phyloP scores from a whole-genome alignment of 2,888 invertebrate species.

The Drosophila nr. perissopoda region DNA sequence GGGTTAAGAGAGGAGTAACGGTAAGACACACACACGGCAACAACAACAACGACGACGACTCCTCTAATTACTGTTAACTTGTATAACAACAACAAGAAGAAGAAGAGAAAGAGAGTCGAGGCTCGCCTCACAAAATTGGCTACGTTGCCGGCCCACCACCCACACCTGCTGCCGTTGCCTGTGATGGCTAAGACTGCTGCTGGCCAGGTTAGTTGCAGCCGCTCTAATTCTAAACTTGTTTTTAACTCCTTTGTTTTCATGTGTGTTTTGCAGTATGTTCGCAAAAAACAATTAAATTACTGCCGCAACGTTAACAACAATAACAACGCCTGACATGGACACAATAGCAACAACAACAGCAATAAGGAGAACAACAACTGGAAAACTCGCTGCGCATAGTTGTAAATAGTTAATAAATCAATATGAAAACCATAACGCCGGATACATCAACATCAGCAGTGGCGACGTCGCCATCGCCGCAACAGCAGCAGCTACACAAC shows the following conservation, averaged over 20 bases:
- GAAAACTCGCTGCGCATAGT: constrained; percentile 40
- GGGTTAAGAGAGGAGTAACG: constrained; percentile 35
- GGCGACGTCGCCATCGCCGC: constrained; percentile 37
- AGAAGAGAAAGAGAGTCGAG: background rate
- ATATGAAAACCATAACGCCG: constrained; percentile 77
- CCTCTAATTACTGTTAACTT: constrained; percentile 40
- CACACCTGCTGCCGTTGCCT: constrained; percentile 18
- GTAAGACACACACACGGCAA: constrained; percentile 30
- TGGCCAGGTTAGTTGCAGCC: constrained; percentile 68
- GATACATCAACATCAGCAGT: constrained; percentile 64
- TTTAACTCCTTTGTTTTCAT: constrained; percentile 7
- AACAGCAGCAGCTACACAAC: constrained; percentile 7
- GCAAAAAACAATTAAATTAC: constrained; percentile 61
- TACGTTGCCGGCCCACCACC: constrained; percentile 19
- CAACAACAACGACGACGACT: constrained; percentile 20
- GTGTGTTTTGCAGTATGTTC: constrained; percentile 62
- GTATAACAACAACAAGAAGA: constrained; percentile 16
- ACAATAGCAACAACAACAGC: constrained; percentile 26
- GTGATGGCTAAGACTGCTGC: constrained; percentile 77
- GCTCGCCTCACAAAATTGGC: constrained; percentile 25
- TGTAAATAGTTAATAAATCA: constrained; percentile 58
- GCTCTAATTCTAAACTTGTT: constrained; percentile 5
- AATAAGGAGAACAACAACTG: constrained; percentile 9
- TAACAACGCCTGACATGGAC: constrained; percentile 62
- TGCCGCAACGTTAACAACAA: constrained; percentile 20